Base-by-base conservation (phyloP, 1,140 invertebrate species). In the Wiebesia pumilae region DNA sequence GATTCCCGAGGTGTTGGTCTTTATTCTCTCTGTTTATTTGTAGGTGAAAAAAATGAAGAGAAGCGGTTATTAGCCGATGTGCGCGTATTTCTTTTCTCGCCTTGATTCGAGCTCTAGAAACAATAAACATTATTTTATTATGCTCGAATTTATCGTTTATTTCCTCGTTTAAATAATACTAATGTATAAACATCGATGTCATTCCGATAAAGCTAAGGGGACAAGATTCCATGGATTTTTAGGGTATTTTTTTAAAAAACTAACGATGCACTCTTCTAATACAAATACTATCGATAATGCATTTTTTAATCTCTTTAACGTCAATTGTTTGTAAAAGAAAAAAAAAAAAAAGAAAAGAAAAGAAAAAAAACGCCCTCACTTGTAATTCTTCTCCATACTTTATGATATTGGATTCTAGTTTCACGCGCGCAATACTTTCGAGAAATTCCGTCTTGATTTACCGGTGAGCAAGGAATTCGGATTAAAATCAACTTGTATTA, bases 1-100 rank as follows among this genome's bases (percentile, higher is more conserved):
- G 69, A 75, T 75, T 83, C 71, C 51, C 65, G 35, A 47, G 43
- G 81, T 69, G 33, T 83, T 65, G 54, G n/a, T 33, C 30, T 38
- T 71, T 71, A 43, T 40, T n/a, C 71, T 43, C 43, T 75, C 6
- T 75, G 9, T 21, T 75, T 75, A 75, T 75, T 75, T 75, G 12
- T 75, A 27, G 38, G 43, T n/a, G 14, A n/a, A 75, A 24, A 75
- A 40, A 43, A n/a, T 38, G 43, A 75, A 43, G 16, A 75, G 12
- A 43, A 43, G 21, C 27, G 9, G 6, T 71, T 38, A 71, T 71
- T 71, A 38, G 69, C 10, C 21, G 24, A 27, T 62, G 4, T 21
- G 10, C 24, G 6, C 4, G 58, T 38, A 38, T 38, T 24, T 71
- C 12, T 71, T 71, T 38, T 38, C 3, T 71, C n/a, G 19, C 30